Conservation (phyloP, 2,888 invertebrate genomes). For the Pheosia tremula region DNA sequence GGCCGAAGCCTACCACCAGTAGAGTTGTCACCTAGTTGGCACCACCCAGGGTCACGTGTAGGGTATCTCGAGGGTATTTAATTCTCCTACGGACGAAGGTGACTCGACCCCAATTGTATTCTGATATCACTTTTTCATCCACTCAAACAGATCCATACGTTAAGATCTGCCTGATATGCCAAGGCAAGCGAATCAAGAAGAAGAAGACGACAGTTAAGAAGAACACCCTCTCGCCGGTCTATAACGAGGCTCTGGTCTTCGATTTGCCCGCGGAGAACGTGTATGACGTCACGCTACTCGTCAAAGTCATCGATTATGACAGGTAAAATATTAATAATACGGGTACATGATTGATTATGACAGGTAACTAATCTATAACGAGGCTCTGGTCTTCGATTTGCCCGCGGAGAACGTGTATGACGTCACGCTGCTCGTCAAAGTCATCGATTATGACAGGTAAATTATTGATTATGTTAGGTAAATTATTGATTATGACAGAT, state of each 20-base stretch:
- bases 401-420: slow-evolving; percentile 92
- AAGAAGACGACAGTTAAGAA: slow-evolving; percentile 96
- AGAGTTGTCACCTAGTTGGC: no score
- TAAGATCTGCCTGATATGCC: slow-evolving; percentile 94
- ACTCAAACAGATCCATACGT: slow-evolving; percentile 93
- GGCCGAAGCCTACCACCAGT: no score
- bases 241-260: slow-evolving; percentile 97
- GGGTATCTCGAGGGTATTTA: no score
- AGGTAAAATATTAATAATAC: slow-evolving; percentile 78
- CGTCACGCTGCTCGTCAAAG: slow-evolving; percentile 92
- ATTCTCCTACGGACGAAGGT: no score
- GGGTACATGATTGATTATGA: no score
- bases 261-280: slow-evolving; percentile 94
- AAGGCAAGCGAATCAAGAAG: slow-evolving; percentile 95
- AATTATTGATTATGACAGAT: no score
- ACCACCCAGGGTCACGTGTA: no score
- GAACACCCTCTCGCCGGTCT: slow-evolving; percentile 94
- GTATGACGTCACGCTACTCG: slow-evolving; percentile 91
- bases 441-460: slow-evolving; percentile 93
- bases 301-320: slow-evolving; percentile 96
- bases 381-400: slow-evolving; percentile 96
- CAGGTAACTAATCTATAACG: slow-evolving; percentile 88
- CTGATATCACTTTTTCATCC: slow-evolving; percentile 3
- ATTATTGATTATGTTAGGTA: no score
- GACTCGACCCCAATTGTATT: no score